Conservation (phyloP, 2,888 invertebrate genomes). For the Oscheius sp. region DNA sequence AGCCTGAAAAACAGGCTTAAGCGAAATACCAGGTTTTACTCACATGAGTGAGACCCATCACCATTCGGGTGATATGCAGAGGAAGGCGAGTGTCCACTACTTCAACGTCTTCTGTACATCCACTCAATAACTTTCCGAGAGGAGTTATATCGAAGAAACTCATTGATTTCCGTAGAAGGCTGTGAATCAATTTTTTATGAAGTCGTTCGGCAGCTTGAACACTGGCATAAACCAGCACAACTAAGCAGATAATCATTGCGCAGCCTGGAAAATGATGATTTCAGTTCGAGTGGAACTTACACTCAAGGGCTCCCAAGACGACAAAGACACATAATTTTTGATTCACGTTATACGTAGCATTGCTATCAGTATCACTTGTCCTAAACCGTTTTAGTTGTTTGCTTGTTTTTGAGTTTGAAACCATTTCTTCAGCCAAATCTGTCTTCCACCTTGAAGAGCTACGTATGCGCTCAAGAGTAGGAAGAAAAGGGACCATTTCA, state of each 20-base stretch:
- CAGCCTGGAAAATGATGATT: neutral
- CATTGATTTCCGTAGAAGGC: constrained; percentile 69
- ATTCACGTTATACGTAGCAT: neutral
- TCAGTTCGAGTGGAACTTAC: neutral
- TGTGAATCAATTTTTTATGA: constrained; percentile 55
- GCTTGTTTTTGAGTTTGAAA: neutral
- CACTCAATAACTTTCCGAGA: constrained; percentile 75
- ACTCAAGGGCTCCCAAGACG: constrained; percentile 4
- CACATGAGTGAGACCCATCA: constrained; percentile 57
- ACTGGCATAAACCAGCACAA: constrained; percentile 57
- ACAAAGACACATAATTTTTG: neutral
- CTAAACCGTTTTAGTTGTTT: neutral
- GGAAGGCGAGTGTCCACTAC: constrained; percentile 60
- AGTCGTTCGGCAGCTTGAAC: constrained; percentile 62
- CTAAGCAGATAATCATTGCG: constrained; percentile 35
- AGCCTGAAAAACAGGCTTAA: constrained; percentile 42
- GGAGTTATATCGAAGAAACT: constrained; percentile 75
- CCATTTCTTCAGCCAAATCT: constrained; percentile 69
- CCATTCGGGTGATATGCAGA: constrained; percentile 62
- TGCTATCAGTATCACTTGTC: neutral
- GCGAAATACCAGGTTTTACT: constrained; percentile 5
- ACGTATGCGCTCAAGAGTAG: constrained; percentile 64
- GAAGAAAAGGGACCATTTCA: constrained; percentile 85
- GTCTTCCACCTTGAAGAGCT: constrained; percentile 57
- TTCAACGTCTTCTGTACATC: constrained; percentile 72